Conservation (phyloP, 2,797 vertebrate species). For the Acrossocheilus wenchowensis region DNA sequence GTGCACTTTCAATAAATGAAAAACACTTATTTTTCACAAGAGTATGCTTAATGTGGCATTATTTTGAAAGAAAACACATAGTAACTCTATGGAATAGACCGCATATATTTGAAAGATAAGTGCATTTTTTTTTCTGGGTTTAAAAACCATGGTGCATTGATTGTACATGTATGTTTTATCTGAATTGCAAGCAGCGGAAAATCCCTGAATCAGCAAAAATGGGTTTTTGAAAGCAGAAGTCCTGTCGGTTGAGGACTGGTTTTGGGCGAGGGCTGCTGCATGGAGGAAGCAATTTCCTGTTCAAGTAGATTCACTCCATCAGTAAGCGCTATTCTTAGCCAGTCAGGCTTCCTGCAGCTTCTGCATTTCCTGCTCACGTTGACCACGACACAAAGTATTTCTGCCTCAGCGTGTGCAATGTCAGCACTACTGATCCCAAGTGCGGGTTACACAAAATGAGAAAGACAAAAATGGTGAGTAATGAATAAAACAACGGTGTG, state of each 20-base stretch:
- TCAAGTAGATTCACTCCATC: conserved; percentile 64
- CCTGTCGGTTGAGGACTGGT: conserved; percentile 25
- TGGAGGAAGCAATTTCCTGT: conserved; percentile 68
- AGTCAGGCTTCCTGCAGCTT: conserved; percentile 66
- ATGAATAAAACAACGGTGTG: neutral
- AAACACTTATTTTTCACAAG: neutral
- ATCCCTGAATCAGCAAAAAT: conserved; percentile 30
- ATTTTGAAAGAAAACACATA: neutral
- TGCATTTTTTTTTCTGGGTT: neutral
- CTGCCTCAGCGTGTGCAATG: conserved; percentile 38
- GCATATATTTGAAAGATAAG: neutral
- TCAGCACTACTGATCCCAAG: conserved; percentile 25
- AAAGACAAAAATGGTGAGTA: neutral
- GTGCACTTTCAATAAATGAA: neutral
- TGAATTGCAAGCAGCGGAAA: neutral
- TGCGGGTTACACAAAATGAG: neutral
- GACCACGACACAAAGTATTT: conserved; percentile 38
- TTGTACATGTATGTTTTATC: neutral
- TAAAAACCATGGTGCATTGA: neutral
- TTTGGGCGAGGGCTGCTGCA: conserved; percentile 55
- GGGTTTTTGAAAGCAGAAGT: neutral
- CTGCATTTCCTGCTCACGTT: conserved; percentile 65
- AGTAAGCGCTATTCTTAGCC: conserved; percentile 72
- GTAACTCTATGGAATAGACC: neutral
- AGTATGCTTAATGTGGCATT: neutral